Conservation (phyloP, 92 coral and sea anemone species). For the Epizoanthus stellaris region DNA sequence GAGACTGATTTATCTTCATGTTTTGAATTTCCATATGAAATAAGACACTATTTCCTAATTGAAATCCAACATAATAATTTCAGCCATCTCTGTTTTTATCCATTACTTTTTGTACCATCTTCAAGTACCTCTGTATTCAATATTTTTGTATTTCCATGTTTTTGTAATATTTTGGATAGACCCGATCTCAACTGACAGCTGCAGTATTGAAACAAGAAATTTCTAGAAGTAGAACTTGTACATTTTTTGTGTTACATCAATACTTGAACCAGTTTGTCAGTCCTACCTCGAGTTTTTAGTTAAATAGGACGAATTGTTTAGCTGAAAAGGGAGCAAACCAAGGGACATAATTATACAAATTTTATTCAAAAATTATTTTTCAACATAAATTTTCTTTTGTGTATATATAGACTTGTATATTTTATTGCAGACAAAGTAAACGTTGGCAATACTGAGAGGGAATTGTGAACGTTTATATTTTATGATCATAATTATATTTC, state of each 20-base stretch:
- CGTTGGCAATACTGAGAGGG: constrained; percentile 19
- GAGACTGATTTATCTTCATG: constrained; percentile 2
- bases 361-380: not conserved
- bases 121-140: not conserved
- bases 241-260: not conserved
- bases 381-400: constrained; percentile 11
- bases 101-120: not conserved
- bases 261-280: not conserved
- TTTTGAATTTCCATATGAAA: not conserved
- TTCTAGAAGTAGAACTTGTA: not conserved
- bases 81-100: not conserved
- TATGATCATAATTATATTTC: not conserved
- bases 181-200: not conserved
- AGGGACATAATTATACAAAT: not conserved
- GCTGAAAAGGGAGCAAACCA: not conserved
- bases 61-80: not conserved
- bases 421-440: constrained; percentile 21
- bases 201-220: not conserved
- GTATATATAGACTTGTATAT: constrained; percentile 43
- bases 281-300: not conserved
- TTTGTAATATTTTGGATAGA: constrained; percentile 1
- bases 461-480: not conserved
- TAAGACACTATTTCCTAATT: not conserved
- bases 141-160: not conserved
- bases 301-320: not conserved